Base-by-base conservation (phyloP, 2,888 invertebrate species). In the Sinopyrophorus schimmeli region DNA sequence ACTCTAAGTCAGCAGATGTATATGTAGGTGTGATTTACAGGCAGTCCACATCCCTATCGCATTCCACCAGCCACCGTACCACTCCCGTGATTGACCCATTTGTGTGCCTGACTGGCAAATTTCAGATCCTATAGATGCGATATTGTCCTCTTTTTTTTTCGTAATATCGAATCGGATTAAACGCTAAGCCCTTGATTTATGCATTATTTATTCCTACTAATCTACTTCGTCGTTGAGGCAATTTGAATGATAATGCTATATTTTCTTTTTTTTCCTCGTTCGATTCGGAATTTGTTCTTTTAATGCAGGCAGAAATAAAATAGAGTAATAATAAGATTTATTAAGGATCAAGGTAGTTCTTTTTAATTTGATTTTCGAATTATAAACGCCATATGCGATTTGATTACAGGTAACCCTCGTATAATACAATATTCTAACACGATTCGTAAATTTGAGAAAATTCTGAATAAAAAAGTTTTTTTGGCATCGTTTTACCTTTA, bases 1-100 rank as follows among this genome's bases (percentile, higher is more conserved):
- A 21, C 48, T 42, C 24, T 42, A 48, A 30, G 20, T 37, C 34
- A 44, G 21, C 37, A 37, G 31, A 37, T 37, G 48, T 48, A 42
- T 48, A 42, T 48, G 31, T 37, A 48, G 39, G 43, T 47, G 47
- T 43, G 43, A 49, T 49, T 43, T 49, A 43, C 49, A 49, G 26
- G 43, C 43, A 43, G 39, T 37, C 37, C 30, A 35, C 34, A 49
- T 34, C 43, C 23, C 49, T 44, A 49, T 49, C 49, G 49, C 31
- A 39, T 39, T 39, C 27, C 40, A 24, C 24, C 49, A 49, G 43
- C 43, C 23, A 16, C 38, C 38, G 30, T 31, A 38, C n/a, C n/a
- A n/a, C 24, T 31, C 32, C 38, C 38, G 31, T 46, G 30, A 46
- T 46, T 46, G 46, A 28, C 46, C 46, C 38, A 46, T 46, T 46